phyloP scores from a whole-genome alignment of 2,888 invertebrate species.

The Apamea monoglypha region DNA sequence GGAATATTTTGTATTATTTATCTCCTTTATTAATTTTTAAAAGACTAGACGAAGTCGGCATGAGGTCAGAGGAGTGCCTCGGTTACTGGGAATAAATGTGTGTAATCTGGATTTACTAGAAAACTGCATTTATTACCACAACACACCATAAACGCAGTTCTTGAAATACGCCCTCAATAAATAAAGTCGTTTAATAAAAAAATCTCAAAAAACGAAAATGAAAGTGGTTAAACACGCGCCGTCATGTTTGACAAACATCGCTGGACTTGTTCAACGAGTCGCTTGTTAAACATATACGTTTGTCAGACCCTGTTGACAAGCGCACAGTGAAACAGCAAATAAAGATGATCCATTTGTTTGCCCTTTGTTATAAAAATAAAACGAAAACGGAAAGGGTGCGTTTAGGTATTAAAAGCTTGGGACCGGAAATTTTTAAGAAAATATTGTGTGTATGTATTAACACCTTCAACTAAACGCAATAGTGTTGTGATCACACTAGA shows the following conservation, averaged over 20 bases:
- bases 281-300: constrained; percentile 44
- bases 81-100: background rate
- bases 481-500: background rate
- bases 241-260: constrained; percentile 49
- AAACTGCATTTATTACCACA: background rate
- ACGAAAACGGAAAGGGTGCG: background rate
- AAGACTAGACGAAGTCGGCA: background rate
- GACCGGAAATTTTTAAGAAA: background rate
- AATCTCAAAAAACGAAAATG: constrained; percentile 29
- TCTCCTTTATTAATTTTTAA: background rate
- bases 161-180: background rate
- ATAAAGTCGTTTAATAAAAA: constrained; percentile 2
- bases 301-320: constrained; percentile 45
- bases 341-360: constrained; percentile 53
- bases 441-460: background rate
- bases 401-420: constrained; percentile 4
- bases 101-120: too few relatives aligned
- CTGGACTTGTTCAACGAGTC: constrained; percentile 43
- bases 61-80: background rate
- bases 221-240: constrained; percentile 46
- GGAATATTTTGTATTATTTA: too few relatives aligned
- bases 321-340: constrained; percentile 52
- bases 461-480: too few relatives aligned
- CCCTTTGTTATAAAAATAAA: constrained; percentile 32
- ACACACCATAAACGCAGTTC: background rate